A percentile compares a stretch with the other conserved stretches of the same genome.
These are phyloP conservation scores for Buceros bicornis DNA, from an alignment of 2,797 vertebrate species.

Conservation along the genomic window DNA sequence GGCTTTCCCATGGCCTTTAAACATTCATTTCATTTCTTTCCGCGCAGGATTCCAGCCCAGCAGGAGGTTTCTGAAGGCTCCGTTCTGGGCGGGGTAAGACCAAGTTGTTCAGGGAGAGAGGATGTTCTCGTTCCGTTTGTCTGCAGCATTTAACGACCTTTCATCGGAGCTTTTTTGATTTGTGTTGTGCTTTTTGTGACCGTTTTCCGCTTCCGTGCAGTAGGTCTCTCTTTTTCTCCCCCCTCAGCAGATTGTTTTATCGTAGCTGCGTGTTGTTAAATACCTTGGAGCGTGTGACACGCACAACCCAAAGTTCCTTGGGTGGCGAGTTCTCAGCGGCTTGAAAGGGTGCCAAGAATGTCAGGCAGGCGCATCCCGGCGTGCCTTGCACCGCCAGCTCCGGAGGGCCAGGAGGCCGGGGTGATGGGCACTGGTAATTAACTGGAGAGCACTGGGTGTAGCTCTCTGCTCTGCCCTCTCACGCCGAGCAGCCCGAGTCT, in stretches of 20 bases:
- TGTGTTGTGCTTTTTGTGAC: not conserved
- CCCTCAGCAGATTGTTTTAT: not conserved
- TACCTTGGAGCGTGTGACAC: constrained; percentile 5
- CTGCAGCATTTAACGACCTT: not conserved
- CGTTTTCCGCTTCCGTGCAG: not conserved
- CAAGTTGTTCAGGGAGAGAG: not conserved
- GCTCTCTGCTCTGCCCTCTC: not conserved
- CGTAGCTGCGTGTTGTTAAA: not conserved
- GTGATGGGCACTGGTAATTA: not conserved
- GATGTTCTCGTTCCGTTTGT: not conserved
- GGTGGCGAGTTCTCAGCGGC: constrained; percentile 4
- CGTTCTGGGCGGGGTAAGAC: not conserved
- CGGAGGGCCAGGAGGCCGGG: not conserved
- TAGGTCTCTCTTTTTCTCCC: not conserved
- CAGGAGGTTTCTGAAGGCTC: not conserved
- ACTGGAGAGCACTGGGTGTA: not conserved
- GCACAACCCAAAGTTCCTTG: constrained; percentile 53
- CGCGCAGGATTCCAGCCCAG: not conserved
- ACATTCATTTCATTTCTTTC: not conserved
- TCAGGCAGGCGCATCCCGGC: accelerated
- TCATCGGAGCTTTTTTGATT: not conserved
- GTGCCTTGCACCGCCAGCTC: not conserved
- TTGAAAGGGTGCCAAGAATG: constrained; percentile 31
- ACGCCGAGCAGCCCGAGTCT: not conserved
- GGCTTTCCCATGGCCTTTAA: constrained; percentile 45